Percentiles rank a stretch among this genome's conserved stretches.
Conservation (phyloP, 2,113 vertebrate genomes). For the Oryzias celebensis region DNA sequence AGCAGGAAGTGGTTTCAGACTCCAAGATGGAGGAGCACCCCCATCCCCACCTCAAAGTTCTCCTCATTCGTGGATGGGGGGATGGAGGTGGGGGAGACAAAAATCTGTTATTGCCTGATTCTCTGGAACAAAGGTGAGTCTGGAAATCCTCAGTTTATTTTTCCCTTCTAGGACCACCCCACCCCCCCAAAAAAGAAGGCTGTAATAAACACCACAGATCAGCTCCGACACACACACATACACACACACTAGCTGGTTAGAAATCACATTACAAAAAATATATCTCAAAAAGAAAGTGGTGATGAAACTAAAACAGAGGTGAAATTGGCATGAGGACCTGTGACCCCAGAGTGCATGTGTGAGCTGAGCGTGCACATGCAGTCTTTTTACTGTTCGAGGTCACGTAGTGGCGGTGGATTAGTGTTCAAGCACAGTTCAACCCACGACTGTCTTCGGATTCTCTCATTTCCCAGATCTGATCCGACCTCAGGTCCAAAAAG, state of each 20-base stretch:
- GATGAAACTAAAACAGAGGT: constrained; percentile 53
- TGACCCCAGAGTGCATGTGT: constrained; percentile 36
- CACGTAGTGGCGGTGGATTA: constrained; percentile 13
- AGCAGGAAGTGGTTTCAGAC: constrained; percentile 12
- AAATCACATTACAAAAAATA: constrained; percentile 63
- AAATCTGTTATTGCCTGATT: not conserved
- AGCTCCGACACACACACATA: constrained; percentile 28
- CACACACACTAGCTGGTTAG: constrained; percentile 31
- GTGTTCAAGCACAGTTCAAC: constrained; percentile 1
- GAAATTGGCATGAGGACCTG: constrained; percentile 80
- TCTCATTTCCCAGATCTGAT: not conserved
- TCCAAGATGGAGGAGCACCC: not conserved
- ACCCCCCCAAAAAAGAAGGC: constrained; percentile 66
- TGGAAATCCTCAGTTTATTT: not conserved
- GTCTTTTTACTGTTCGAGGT: constrained; percentile 43
- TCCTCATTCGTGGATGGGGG: constrained; percentile 77
- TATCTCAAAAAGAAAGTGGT: constrained; percentile 40
- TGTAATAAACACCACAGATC: constrained; percentile 36
- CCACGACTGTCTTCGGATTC: not conserved
- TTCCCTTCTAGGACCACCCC: constrained; percentile 34
- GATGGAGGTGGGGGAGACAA: not conserved
- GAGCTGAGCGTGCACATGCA: constrained; percentile 55
- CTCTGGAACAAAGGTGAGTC: not conserved
- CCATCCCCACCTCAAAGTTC: constrained; percentile 34
- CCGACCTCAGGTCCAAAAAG: not conserved